Base-by-base conservation (phyloP, 2,888 invertebrate genomes). In the Drosophila nr. perissopoda region DNA sequence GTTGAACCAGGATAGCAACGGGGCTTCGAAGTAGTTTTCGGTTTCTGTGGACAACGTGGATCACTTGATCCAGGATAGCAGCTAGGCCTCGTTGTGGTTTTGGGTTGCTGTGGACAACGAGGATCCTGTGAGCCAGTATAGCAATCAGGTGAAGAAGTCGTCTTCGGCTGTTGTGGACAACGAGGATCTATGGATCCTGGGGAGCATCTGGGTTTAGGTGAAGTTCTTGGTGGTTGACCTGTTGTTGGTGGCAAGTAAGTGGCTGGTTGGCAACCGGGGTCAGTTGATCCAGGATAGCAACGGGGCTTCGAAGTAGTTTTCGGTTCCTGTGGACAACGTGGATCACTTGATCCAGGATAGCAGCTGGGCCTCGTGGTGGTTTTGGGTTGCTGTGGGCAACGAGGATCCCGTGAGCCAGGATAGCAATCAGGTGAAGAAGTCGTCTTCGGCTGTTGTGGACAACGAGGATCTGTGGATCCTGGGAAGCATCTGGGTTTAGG, bases 51-150 rank as follows among this genome's bases (percentile, higher is more conserved):
- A n/a, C 92, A 93, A 16, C 90, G 81, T 1, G 92, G 89, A 76
- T 93, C 92, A 0, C 82, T 80, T 0, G 92, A 94, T 86, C 80
- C 93, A 52, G 89, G 93, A 73, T 90, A 93, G 58, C 93, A 93
- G 4, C 66, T 49, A 57, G 85, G 63, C 2, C 70, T 51, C n/a
- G 58, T 21, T 76, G 72, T 53, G 0, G 58, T 64, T 13, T 40
- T 13, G 7, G 59, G 21, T 3, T 49, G 51, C 3, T 29, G 29
- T 1, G 29, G 29, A 2, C 61, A 40, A 27, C 40, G 62, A 53
- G 62, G 60, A 29, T 29, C 29, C 27, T 4, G 27, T 27, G 27
- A 27, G 4, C 27, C 27, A 27, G 27, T 3, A 4, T 27, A 27
- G 27, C 27, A 27, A 27, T 29, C 6, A 29, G 29, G 29, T 29